Evolutionary conservation across 2,797 vertebrate species (phyloP).

Genomic region (Nyctibius grandis): DNA sequence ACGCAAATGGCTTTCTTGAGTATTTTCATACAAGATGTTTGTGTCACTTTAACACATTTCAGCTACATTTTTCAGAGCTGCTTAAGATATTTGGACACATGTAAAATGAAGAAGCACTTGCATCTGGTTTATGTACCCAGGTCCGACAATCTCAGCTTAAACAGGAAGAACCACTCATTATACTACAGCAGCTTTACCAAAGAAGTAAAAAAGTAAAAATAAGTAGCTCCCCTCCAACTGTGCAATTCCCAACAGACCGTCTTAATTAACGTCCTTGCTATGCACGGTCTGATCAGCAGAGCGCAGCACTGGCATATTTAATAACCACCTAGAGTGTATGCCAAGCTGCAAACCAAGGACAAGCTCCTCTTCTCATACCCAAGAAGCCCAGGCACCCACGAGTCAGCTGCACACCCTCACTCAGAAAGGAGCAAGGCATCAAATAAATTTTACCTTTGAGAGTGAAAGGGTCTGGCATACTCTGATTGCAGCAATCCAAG

Average conservation of each 20-base stretch:
- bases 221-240: not conserved
- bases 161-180: not conserved
- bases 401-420: not conserved
- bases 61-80: not conserved
- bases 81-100: not conserved
- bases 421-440: not conserved
- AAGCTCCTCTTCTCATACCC: not conserved
- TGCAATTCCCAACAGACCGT: fast-evolving
- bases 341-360: not conserved
- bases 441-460: too few species aligned
- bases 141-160: not conserved
- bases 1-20: not conserved
- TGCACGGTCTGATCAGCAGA: conserved; percentile 23
- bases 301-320: not conserved
- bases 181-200: not conserved
- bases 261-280: not conserved
- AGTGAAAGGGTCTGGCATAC: not conserved
- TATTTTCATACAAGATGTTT: not conserved
- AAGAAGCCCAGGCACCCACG: not conserved
- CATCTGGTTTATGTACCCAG: not conserved
- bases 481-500: not conserved
- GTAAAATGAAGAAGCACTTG: not conserved
- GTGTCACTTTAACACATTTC: not conserved
- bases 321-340: fast-evolving
- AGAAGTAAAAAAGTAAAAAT: not conserved